phyloP scores from a whole-genome alignment of 2,113 vertebrate species.

The Nyctibius bracteatus region DNA sequence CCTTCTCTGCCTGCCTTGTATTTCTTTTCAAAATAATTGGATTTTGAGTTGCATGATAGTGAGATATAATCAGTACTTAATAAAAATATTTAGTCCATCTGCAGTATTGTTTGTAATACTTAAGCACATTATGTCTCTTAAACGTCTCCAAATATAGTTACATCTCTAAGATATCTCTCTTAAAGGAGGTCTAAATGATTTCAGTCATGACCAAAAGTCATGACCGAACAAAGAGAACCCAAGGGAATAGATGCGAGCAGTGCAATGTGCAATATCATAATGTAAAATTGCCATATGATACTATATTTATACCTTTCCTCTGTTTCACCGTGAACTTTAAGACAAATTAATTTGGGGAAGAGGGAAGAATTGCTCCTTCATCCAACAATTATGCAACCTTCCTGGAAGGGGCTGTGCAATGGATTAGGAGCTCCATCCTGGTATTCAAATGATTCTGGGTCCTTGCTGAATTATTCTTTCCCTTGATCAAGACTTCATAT shows the following conservation, averaged over 20 bases:
- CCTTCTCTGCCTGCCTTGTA: not conserved
- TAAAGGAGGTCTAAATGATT: not conserved
- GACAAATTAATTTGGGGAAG: not conserved
- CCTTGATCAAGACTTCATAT: not conserved
- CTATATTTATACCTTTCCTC: not conserved
- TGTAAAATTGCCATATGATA: not conserved
- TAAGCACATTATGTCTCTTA: not conserved
- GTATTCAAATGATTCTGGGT: not conserved
- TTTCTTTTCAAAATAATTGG: not conserved
- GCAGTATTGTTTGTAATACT: not conserved
- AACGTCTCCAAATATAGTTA: not conserved
- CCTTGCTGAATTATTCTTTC: not conserved
- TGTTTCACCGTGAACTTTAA: not conserved
- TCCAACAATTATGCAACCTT: not conserved
- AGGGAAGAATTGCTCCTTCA: not conserved
- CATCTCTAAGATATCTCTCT: not conserved
- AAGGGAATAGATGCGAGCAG: not conserved
- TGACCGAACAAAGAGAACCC: not conserved
- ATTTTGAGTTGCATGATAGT: not conserved
- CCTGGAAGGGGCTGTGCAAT: not conserved
- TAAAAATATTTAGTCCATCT: not conserved
- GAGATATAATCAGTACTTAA: not conserved
- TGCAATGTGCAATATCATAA: not conserved
- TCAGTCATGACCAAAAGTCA: not conserved
- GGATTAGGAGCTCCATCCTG: not conserved